phyloP scores from a whole-genome alignment of 92 coral and sea anemone genomes.

The Plumapathes pennacea region DNA sequence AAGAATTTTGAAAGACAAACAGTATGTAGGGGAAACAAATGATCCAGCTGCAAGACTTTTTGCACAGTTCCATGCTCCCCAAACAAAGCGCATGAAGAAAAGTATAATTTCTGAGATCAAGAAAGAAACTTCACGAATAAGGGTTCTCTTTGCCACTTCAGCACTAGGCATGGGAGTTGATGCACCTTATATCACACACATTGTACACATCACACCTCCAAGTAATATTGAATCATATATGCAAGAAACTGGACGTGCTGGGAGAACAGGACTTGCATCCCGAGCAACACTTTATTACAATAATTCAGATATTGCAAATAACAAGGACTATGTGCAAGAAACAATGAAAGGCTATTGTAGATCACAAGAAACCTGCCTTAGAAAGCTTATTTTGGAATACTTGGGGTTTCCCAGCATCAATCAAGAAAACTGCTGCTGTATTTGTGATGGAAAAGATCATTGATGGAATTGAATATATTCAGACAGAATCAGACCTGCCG shows the following conservation, averaged over 20 bases:
- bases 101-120: slow-evolving; percentile 46
- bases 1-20: slow-evolving; percentile 53
- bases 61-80: slow-evolving; percentile 66
- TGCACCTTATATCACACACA: slow-evolving; percentile 48
- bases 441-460: slow-evolving; percentile 64
- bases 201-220: slow-evolving; percentile 63
- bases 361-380: slow-evolving; percentile 29
- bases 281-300: slow-evolving; percentile 38
- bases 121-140: slow-evolving; percentile 40
- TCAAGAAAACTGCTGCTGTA: slow-evolving; percentile 53
- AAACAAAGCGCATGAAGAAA: slow-evolving; percentile 60
- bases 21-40: slow-evolving; percentile 52
- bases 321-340: slow-evolving; percentile 35
- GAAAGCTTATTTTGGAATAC: slow-evolving; percentile 46
- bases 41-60: slow-evolving; percentile 64
- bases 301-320: slow-evolving; percentile 31
- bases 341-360: slow-evolving; percentile 45
- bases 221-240: slow-evolving; percentile 58
- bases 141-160: slow-evolving; percentile 69
- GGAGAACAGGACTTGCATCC: slow-evolving; percentile 37
- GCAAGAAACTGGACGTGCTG: slow-evolving; percentile 68
- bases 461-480: slow-evolving; percentile 42
- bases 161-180: slow-evolving; percentile 80
- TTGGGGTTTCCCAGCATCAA: slow-evolving; percentile 32
- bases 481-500: slow-evolving; percentile 50